These are phyloP conservation scores for Bergia sp. DNA, from an alignment of 92 coral and sea anemone genomes.

Conservation along the genomic window DNA sequence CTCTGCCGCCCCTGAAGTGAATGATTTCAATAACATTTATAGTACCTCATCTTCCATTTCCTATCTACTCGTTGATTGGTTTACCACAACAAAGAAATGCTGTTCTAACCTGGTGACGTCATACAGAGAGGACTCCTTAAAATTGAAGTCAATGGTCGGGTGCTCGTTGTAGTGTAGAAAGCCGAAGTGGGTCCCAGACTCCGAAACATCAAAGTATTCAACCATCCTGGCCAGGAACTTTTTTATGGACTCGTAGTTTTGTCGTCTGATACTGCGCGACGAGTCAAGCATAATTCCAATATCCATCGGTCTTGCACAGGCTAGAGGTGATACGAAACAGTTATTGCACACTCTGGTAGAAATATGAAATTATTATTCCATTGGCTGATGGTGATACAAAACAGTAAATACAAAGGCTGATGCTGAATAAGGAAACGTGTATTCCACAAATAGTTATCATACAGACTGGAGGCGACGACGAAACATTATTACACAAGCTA, in stretches of 20 bases:
- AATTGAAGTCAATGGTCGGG: conserved; percentile 75
- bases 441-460: conserved; percentile 13
- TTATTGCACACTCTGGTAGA: not conserved
- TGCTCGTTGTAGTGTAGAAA: conserved; percentile 80
- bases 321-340: conserved; percentile 37
- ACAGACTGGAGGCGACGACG: conserved; percentile 54
- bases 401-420: not conserved
- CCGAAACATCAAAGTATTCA: conserved; percentile 81
- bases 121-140: conserved; percentile 64
- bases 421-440: too few species aligned
- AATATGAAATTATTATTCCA: not conserved
- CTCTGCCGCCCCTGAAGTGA: too few species aligned
- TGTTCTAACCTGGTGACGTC: conserved; percentile 51
- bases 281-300: conserved; percentile 77
- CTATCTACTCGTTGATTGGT: not conserved
- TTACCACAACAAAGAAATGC: not conserved
- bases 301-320: conserved; percentile 85
- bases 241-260: conserved; percentile 73
- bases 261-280: conserved; percentile 69
- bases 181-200: conserved; percentile 83
- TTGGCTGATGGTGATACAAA: not conserved
- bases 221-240: conserved; percentile 71
- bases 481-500: too few species aligned
- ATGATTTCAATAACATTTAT: too few species aligned
- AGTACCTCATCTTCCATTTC: too few species aligned